Evolutionary conservation across 2,888 invertebrate species (phyloP).

Genomic region (Limulus polyphemus): DNA sequence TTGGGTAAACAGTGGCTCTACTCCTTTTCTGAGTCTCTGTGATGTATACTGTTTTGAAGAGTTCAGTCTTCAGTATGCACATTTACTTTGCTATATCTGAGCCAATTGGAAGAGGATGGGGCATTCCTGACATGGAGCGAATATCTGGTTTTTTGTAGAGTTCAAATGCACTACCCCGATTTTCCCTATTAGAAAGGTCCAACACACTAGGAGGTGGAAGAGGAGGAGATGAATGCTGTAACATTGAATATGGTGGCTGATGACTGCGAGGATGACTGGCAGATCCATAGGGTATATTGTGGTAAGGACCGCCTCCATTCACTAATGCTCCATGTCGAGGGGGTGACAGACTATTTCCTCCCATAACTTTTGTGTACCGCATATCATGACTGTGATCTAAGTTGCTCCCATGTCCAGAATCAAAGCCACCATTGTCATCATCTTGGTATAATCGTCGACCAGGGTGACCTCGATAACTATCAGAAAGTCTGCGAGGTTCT

Average conservation of each 20-base stretch:
- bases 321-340: constrained; percentile 1
- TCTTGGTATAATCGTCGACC: constrained; percentile 13
- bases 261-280: constrained; percentile 39
- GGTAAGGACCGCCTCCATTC: constrained; percentile 24
- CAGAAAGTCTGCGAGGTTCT: constrained; percentile 3
- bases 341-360: constrained; percentile 12
- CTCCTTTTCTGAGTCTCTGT: no score
- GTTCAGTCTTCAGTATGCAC: no score
- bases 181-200: constrained; percentile 72
- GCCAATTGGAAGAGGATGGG: no score
- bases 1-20: no score
- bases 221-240: constrained; percentile 27
- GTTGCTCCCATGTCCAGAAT: constrained; percentile 42
- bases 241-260: constrained; percentile 24
- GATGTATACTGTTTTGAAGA: no score
- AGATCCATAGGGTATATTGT: constrained; percentile 24
- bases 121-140: no score
- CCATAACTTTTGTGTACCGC: constrained; percentile 11
- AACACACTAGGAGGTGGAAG: constrained; percentile 40
- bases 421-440: constrained; percentile 34
- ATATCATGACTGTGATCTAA: constrained; percentile 40
- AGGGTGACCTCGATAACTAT: constrained; percentile 16
- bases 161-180: constrained; percentile 88
- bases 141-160: constrained; percentile 65
- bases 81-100: no score